These are phyloP conservation scores for Daphoenositta chrysoptera DNA, from an alignment of 2,113 vertebrate species.

Conservation along the genomic window DNA sequence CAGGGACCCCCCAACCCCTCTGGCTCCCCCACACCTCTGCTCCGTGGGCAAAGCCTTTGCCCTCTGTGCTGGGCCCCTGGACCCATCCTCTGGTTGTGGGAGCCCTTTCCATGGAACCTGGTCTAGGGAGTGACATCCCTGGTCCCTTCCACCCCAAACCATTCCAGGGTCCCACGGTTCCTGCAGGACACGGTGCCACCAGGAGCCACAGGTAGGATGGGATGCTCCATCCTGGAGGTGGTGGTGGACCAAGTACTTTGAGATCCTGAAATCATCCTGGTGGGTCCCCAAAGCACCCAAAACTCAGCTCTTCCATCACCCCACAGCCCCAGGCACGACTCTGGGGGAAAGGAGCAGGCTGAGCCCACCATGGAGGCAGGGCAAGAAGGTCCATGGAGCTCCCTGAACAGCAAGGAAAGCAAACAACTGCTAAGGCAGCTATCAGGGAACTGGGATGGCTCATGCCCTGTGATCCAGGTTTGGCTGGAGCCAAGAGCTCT, in stretches of 20 bases:
- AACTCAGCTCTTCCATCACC: not conserved
- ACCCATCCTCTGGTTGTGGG: not conserved
- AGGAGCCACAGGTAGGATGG: not conserved
- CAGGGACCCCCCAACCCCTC: not conserved
- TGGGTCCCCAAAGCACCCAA: not conserved
- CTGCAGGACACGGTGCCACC: not conserved
- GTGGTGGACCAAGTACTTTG: not conserved
- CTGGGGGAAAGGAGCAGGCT: not conserved
- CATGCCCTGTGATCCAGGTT: not conserved
- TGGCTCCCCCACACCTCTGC: not conserved
- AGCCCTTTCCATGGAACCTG: not conserved
- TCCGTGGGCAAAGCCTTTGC: not conserved
- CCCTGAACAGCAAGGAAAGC: not conserved
- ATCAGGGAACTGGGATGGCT: not conserved
- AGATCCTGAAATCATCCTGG: not conserved
- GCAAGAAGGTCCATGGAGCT: not conserved
- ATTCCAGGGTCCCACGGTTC: not conserved
- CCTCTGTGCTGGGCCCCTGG: fast-evolving
- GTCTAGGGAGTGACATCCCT: not conserved
- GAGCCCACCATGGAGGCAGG: fast-evolving
- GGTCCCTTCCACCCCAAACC: not conserved
- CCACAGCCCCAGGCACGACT: no score
- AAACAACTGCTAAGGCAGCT: not conserved
- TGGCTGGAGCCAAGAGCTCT: not conserved
- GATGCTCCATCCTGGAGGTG: not conserved